A percentile compares a stretch with the other conserved stretches of the same genome.
Conservation (phyloP, 2,113 vertebrate genomes). For the Protobothrops flavoviridis region DNA sequence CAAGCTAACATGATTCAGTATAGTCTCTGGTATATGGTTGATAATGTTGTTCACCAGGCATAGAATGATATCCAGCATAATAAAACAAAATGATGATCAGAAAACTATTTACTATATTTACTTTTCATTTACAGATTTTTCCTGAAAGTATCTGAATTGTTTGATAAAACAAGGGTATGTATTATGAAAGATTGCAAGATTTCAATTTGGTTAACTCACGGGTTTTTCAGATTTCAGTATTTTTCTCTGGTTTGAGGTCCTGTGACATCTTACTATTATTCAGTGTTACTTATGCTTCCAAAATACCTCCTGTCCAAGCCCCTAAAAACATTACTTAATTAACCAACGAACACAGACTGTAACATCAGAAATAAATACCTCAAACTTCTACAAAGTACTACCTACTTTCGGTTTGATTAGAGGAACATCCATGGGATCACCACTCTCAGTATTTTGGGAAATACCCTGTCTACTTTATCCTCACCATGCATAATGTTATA, state of each 20-base stretch:
- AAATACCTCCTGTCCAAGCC: background rate
- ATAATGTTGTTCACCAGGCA: background rate
- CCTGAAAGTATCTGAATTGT: constrained; percentile 95
- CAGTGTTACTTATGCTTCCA: background rate
- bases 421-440: background rate
- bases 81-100: background rate
- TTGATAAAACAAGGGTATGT: constrained; percentile 97
- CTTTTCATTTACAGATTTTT: constrained; percentile 84
- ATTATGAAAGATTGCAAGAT: constrained; percentile 34
- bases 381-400: background rate
- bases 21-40: background rate
- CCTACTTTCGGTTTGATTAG: background rate
- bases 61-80: background rate
- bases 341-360: background rate
- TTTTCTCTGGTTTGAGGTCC: background rate
- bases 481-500: background rate
- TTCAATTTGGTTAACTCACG: background rate
- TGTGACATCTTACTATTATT: background rate
- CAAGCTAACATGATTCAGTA: background rate
- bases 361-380: background rate
- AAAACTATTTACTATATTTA: background rate
- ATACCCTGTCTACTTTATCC: background rate
- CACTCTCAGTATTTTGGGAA: background rate
- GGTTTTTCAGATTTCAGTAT: background rate
- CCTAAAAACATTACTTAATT: background rate